Evolutionary conservation across 2,797 vertebrate species (phyloP), one percentile per base, ranked within the genome.

Genomic region (Moxostoma hubbsi): DNA sequence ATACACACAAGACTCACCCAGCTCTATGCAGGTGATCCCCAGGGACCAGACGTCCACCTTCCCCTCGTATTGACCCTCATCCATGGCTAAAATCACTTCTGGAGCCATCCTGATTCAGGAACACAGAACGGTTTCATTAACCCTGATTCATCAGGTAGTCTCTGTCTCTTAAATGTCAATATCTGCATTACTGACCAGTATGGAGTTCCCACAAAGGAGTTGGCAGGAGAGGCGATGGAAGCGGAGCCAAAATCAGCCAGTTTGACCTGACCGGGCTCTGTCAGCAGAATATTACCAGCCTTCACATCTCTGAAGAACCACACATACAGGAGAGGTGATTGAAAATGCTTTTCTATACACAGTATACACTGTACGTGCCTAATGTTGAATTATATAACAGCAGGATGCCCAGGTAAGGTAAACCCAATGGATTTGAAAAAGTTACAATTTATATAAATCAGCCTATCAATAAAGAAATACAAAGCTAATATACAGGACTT

Each of bases 231-330:
- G 81, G 93, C 94, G 91, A 98, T 96, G 83, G 98, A 98, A 77
- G 98, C 98, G 16, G 98, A 99, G 87, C 98, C 98, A 89, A 99
- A 99, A 90, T 99, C 98, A 18, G 97, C 98, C 64, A 99, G 92
- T 87, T 99, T 99, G 89, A 99, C 98, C 90, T 98, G 97, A 89
- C 98, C 98, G 53, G 96, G 95, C 89, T 99, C 98, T 81, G 98
- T 98, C 89, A 99, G 95, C 88, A 99, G 95, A 93, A 99, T 98
- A 90, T 99, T 99, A 89, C 98, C 98, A 87, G 98, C 98, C 95
- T 99, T 99, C 93, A 99, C 96, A 90, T 99, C 97, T 95, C 97
- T 99, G 90, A 16, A 82, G 46, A 84, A 79, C 81, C 73, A 6
- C 24, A 75, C 10, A 59, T 9, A 45, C 12, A 68, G 15, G 49